Conservation (phyloP, 92 coral and sea anemone genomes). For the Porites rus region DNA sequence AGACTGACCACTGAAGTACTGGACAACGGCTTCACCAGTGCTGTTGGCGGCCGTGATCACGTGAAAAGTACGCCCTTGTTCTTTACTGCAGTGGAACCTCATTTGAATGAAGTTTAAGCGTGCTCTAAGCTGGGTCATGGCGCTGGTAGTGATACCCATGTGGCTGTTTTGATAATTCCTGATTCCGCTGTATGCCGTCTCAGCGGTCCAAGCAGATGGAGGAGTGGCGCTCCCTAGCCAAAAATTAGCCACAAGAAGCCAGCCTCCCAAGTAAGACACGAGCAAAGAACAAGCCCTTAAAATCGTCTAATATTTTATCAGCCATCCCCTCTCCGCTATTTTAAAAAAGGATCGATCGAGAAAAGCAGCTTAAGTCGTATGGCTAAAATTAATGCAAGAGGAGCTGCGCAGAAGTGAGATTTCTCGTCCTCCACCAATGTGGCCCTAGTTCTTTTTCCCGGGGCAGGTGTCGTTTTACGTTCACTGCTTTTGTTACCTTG, state of each 20-base stretch:
- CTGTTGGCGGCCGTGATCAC: constrained; percentile 2
- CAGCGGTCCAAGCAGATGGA: constrained; percentile 7
- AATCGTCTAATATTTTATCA: too few relatives aligned
- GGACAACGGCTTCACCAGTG: constrained; percentile 31
- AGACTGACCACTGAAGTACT: constrained; percentile 32
- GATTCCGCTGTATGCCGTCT: constrained; percentile 33
- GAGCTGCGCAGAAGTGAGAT: too few relatives aligned
- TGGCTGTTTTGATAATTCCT: constrained; percentile 37
- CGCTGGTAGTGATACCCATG: constrained; percentile 39
- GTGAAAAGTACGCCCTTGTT: constrained; percentile 24
- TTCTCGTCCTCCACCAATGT: too few relatives aligned
- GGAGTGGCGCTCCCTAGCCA: constrained; percentile 21
- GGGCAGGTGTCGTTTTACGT: too few relatives aligned
- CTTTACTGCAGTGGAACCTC: constrained; percentile 60
- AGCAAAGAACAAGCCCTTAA: too few relatives aligned
- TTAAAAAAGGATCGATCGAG: too few relatives aligned
- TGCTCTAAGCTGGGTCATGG: constrained; percentile 24
- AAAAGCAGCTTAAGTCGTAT: too few relatives aligned
- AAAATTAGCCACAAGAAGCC: constrained; percentile 52
- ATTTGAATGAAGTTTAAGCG: constrained; percentile 40
- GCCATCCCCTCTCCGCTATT: too few relatives aligned
- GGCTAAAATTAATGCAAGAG: too few relatives aligned
- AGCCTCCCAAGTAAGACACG: constrained; percentile 35
- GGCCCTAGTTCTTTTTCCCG: too few relatives aligned
- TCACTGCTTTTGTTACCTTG: too few relatives aligned